These are phyloP conservation scores for Alentia gelatinosa DNA, from an alignment of 2,888 invertebrate genomes.

Conservation along the genomic window DNA sequence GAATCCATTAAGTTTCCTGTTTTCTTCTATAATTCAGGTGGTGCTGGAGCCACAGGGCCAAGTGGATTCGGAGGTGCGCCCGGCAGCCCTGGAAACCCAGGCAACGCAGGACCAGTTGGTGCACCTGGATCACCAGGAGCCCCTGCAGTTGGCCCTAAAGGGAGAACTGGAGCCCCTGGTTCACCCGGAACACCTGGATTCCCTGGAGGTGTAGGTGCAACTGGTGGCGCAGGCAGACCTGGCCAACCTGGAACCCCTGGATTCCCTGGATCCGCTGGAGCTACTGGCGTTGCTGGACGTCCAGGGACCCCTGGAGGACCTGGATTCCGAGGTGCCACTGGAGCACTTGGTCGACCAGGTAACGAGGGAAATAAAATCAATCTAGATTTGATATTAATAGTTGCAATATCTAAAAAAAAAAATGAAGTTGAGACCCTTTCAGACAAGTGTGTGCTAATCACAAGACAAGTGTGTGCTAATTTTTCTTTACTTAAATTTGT, in stretches of 20 bases:
- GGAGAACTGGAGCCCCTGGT: neutral
- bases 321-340: neutral
- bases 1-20: no score
- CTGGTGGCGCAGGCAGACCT: constrained; percentile 25
- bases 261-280: neutral
- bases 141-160: neutral
- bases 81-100: neutral
- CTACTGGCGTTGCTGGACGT: neutral
- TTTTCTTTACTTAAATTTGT: no score
- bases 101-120: neutral
- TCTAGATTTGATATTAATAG: no score
- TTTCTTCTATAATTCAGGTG: no score
- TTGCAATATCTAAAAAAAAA: no score
- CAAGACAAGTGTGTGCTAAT: no score
- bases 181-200: constrained; percentile 43
- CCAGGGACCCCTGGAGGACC: neutral
- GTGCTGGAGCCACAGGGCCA: no score
- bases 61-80: no score
- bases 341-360: neutral
- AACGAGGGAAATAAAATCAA: neutral
- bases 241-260: neutral
- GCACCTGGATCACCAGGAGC: neutral
- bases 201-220: neutral
- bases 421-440: no score
- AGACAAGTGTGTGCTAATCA: no score